Conservation (phyloP, 2,888 invertebrate genomes). For the Sminthurinus aureus region DNA sequence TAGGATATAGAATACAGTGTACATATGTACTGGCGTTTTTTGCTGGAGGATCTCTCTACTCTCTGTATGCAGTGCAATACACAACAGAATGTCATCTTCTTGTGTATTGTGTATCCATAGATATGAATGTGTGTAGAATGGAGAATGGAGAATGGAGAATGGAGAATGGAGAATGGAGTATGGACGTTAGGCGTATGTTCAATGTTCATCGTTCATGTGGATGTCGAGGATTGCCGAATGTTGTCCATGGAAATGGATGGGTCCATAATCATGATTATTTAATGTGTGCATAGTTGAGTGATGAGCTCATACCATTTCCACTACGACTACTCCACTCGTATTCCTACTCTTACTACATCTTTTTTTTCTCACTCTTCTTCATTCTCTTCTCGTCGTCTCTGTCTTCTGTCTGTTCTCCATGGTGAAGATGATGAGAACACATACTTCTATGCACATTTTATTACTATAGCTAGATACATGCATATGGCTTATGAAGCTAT, state of each 20-base stretch:
- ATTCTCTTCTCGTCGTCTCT: neutral
- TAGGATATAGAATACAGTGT: too few species aligned
- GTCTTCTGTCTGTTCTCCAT: neutral
- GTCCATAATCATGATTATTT: slow-evolving; percentile 20
- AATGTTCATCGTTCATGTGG: too few species aligned
- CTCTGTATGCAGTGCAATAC: too few species aligned
- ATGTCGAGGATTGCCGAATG: neutral
- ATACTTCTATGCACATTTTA: neutral
- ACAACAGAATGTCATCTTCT: too few species aligned
- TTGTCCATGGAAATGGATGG: neutral
- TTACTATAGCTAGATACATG: neutral
- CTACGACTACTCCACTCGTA: neutral
- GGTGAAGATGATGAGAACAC: neutral
- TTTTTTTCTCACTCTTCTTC: slow-evolving; percentile 12
- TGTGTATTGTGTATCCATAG: too few species aligned
- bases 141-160: too few species aligned
- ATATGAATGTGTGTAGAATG: too few species aligned
- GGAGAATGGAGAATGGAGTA: too few species aligned
- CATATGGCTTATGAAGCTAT: neutral
- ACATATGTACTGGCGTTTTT: too few species aligned
- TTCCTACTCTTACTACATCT: neutral
- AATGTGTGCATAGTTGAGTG: slow-evolving; percentile 6
- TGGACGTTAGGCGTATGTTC: neutral
- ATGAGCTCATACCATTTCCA: neutral
- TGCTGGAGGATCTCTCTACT: too few species aligned